A percentile compares a stretch with the other conserved stretches of the same genome.
Evolutionary conservation across 2,113 vertebrate genomes (phyloP).

Genomic region (Athene cunicularia): DNA sequence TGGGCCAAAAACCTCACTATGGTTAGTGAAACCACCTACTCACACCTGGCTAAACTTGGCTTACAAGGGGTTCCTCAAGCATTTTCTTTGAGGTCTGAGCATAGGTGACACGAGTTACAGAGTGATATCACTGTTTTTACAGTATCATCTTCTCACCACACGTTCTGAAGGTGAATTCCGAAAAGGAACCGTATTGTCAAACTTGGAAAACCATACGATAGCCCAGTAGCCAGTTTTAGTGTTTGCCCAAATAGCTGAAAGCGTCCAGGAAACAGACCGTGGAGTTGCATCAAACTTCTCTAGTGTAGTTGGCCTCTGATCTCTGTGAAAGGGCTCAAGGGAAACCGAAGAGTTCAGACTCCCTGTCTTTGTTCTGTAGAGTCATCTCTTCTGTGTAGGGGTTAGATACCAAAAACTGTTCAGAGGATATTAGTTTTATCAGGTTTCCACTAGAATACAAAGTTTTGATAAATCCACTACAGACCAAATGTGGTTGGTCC

Average conservation of each 20-base stretch:
- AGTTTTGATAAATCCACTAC: background rate
- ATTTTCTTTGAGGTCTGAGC: background rate
- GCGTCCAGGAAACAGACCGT: background rate
- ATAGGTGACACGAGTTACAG: fast-evolving
- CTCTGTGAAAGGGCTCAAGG: background rate
- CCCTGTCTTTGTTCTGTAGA: background rate
- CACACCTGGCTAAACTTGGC: background rate
- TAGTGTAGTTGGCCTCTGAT: background rate
- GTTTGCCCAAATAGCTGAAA: background rate
- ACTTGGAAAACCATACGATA: fast-evolving
- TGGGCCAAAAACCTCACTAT: background rate
- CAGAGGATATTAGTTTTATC: background rate
- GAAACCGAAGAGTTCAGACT: background rate
- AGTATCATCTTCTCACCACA: background rate
- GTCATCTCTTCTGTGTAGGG: background rate
- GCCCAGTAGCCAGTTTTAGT: background rate
- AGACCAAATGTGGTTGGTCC: background rate
- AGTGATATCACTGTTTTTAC: background rate
- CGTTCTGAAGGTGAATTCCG: background rate
- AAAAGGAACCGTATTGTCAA: background rate
- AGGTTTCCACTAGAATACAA: background rate
- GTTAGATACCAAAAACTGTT: background rate
- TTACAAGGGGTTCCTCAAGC: background rate
- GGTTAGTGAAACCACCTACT: background rate
- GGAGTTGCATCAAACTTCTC: background rate